Base-by-base conservation (phyloP, 2,888 invertebrate species). In the Diarsia rubi region DNA sequence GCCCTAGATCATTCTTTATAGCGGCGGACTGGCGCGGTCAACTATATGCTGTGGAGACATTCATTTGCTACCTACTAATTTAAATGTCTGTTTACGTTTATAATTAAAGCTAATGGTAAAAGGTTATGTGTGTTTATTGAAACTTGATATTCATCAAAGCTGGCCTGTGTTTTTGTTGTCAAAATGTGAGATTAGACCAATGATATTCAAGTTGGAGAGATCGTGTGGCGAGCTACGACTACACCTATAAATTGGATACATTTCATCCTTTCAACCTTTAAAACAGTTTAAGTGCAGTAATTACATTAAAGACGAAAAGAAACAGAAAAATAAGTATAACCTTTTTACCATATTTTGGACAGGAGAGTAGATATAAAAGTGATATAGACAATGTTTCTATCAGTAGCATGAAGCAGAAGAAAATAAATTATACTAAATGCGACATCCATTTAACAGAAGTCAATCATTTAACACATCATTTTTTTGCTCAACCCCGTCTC, bases 1-100 rank as follows among this genome's bases (percentile, higher is more conserved):
- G 54, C 54, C 64, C 73, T 65, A 72, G 73, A 83, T 78, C 67
- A 65, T 60, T 78, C 59, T 82, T 68, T 82, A 68, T 60, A 45
- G 72, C 52, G 37, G 49, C 60, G 12, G 31, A 37, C 24, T 47
- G 63, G 52, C 14, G 42, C 47, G 73, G 72, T 72, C 72, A 65
- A 49, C 49, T 31, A 47, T 69, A 45, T 59, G 27, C 16, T 45
- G 19, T 49, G 54, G 42, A 57, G 31, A 31, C 47, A 74, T 54
- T 54, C 0, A 24, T 57, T 54, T 73, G 24, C 24, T 45, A 27
- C 11, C 21, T 52, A 65, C n/a, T 45, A 2, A 73, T 73, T 64
- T 52, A 52, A 66, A 59, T 24, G 31, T 24, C 42, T 59, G 44
- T 27, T 27, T 37, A 8, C 6, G 3, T 66, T 66, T 37, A 63